phyloP scores from a whole-genome alignment of 2,797 vertebrate genomes.

The Diplodus sargus region DNA sequence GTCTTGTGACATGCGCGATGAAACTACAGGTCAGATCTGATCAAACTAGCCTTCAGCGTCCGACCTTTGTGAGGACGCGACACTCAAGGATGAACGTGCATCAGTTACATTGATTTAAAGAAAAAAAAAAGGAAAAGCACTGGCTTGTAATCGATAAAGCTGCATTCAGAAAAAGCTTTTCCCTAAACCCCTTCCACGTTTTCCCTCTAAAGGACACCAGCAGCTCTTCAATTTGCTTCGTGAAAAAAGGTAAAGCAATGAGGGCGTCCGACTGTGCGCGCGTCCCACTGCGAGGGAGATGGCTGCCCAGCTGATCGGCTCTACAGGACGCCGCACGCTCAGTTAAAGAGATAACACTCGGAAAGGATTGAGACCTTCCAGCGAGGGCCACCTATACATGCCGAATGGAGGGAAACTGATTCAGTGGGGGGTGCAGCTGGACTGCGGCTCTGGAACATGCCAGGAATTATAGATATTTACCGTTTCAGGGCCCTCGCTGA shows the following conservation, averaged over 20 bases:
- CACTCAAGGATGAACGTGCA: background rate
- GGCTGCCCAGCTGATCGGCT: conserved; percentile 47
- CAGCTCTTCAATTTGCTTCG: conserved; percentile 44
- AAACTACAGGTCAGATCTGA: conserved; percentile 40
- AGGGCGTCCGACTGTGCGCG: conserved; percentile 25
- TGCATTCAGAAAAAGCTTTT: conserved; percentile 19
- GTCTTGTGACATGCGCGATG: conserved; percentile 10
- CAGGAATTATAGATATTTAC: conserved; percentile 36
- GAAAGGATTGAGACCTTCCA: conserved; percentile 44
- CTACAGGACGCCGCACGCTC: conserved; percentile 48
- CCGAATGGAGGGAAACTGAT: conserved; percentile 3
- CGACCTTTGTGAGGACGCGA: conserved; percentile 28
- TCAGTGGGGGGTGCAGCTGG: background rate
- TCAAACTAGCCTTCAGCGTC: conserved; percentile 15
- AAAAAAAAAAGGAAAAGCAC: background rate
- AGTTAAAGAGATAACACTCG: conserved; percentile 54
- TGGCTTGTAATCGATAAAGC: conserved; percentile 19
- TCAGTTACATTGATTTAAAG: background rate
- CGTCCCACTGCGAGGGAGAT: conserved; percentile 46
- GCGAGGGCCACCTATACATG: conserved; percentile 15
- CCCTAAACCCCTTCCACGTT: conserved; percentile 17
- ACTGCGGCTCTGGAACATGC: conserved; percentile 26
- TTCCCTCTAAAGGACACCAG: conserved; percentile 17
- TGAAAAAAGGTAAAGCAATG: conserved; percentile 45
- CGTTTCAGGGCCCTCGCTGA: conserved; percentile 27